Evolutionary conservation across 2,888 invertebrate species (phyloP).

Genomic region (Ypsolopha scabrella): DNA sequence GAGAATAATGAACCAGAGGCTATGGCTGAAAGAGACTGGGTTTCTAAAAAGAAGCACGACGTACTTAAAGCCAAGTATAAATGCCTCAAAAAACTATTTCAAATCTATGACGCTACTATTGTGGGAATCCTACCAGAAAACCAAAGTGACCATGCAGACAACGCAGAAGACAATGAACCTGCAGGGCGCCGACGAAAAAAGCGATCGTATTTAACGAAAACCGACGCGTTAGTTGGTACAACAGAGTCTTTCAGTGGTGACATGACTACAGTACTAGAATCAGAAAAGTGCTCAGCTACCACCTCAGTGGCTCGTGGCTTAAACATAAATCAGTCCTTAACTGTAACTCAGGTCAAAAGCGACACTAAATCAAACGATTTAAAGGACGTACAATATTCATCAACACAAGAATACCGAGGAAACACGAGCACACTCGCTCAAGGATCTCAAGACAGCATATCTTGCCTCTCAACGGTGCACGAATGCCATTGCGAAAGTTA

Average conservation of each 20-base stretch:
- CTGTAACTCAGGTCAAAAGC: not conserved
- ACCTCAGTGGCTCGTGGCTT: not conserved
- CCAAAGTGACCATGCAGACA: constrained; percentile 8
- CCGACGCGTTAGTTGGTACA: constrained; percentile 45
- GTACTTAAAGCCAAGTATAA: constrained; percentile 58
- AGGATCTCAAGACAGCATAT: no score
- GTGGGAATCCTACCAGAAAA: constrained; percentile 41
- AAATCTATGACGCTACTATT: constrained; percentile 55
- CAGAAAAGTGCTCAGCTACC: not conserved
- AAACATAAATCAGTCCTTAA: not conserved
- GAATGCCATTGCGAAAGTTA: no score
- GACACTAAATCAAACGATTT: not conserved
- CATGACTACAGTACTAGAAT: not conserved
- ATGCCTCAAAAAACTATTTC: constrained; percentile 55
- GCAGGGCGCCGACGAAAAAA: constrained; percentile 18
- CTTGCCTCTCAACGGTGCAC: no score
- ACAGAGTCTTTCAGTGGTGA: constrained; percentile 16
- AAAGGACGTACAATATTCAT: no score
- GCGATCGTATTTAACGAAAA: constrained; percentile 42
- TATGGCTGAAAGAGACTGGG: constrained; percentile 40
- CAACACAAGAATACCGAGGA: not conserved
- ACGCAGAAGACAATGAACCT: constrained; percentile 11
- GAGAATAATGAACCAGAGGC: constrained; percentile 37
- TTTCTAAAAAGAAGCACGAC: constrained; percentile 58
- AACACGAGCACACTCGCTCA: not conserved